phyloP scores from a whole-genome alignment of 2,888 invertebrate species.

The Aproaerema taeniolella region DNA sequence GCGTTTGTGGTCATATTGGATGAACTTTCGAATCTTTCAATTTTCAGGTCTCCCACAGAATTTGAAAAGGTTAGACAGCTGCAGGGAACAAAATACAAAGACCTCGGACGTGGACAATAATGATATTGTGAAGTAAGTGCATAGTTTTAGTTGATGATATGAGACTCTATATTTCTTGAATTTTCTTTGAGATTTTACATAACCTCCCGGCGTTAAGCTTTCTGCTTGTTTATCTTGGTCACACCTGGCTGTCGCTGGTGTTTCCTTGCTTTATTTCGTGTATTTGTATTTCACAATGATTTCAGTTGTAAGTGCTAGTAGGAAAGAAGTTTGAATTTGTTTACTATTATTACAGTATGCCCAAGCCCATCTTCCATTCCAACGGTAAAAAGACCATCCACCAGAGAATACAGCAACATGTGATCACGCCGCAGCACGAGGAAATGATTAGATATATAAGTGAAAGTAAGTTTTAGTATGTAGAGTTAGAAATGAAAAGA shows the following conservation, averaged over 20 bases:
- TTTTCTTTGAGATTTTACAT: conserved; percentile 72
- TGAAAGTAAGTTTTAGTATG: conserved; percentile 89
- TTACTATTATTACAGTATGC: conserved; percentile 78
- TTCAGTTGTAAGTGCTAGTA: conserved; percentile 2
- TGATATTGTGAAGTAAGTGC: conserved; percentile 80
- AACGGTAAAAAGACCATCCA: conserved; percentile 80
- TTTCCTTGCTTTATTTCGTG: no score
- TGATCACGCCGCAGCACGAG: conserved; percentile 87
- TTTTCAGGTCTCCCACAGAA: conserved; percentile 87
- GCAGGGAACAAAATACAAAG: conserved; percentile 83
- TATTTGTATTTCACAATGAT: conserved; percentile 12
- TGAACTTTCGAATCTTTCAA: conserved; percentile 35
- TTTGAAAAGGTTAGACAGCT: conserved; percentile 86
- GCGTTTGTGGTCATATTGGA: conserved; percentile 29
- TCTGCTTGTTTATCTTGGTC: conserved; percentile 5
- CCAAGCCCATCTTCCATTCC: conserved; percentile 89
- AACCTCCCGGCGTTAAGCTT: conserved; percentile 47
- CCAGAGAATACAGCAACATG: conserved; percentile 78
- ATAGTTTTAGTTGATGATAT: conserved; percentile 22
- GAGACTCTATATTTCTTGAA: conserved; percentile 31
- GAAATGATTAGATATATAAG: conserved; percentile 91
- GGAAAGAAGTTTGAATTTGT: not conserved
- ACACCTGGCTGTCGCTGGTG: no score
- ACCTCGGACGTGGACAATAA: conserved; percentile 81
- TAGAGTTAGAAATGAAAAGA: no score